A percentile compares a stretch with the other conserved stretches of the same genome.
Conservation (phyloP, 2,113 vertebrate species). For the Odocoileus virginianus region DNA sequence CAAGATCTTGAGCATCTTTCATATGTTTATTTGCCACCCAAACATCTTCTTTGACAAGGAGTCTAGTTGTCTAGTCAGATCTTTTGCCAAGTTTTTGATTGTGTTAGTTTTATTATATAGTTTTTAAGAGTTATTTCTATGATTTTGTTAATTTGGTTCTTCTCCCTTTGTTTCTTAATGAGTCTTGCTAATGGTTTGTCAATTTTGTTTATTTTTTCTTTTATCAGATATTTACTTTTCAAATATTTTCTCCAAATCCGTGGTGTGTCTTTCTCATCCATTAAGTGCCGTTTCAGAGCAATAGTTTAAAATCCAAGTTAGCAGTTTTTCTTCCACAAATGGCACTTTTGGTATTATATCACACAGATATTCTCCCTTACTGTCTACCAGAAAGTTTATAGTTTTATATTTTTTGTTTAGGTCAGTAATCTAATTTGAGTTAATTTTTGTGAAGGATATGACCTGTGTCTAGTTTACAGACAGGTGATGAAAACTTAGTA, state of each 20-base stretch:
- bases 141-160: too few relatives aligned
- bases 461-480: not conserved
- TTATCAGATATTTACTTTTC: not conserved
- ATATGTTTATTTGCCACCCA: not conserved
- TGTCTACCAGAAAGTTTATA: not conserved
- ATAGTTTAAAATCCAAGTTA: not conserved
- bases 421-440: not conserved
- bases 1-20: not conserved
- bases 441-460: not conserved
- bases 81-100: not conserved
- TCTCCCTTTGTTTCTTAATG: too few relatives aligned
- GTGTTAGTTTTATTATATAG: not conserved
- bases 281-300: not conserved
- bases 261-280: not conserved
- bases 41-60: not conserved
- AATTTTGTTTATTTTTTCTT: too few relatives aligned
- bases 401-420: not conserved
- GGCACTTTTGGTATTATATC: not conserved
- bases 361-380: not conserved
- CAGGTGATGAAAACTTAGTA: not conserved
- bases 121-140: not conserved
- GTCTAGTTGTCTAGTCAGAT: not conserved
- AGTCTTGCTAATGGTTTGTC: too few relatives aligned
- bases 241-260: not conserved
- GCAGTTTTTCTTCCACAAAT: not conserved